These are phyloP conservation scores for Cuculus canorus DNA, from an alignment of 2,797 vertebrate species.

Conservation along the genomic window DNA sequence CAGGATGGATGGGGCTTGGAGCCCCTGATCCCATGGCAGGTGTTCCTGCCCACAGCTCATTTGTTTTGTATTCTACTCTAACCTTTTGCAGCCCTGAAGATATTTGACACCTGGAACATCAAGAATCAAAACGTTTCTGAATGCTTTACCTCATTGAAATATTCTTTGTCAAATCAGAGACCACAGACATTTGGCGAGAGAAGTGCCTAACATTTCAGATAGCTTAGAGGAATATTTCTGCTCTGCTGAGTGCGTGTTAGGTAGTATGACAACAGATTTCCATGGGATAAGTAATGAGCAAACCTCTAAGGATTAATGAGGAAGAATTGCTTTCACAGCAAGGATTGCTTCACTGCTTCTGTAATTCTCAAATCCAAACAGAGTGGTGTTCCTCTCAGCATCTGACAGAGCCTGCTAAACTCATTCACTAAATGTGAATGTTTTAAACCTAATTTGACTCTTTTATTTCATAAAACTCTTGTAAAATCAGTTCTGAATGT, in stretches of 20 bases:
- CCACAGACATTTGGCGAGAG: not conserved
- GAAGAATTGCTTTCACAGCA: not conserved
- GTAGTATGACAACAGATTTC: accelerated
- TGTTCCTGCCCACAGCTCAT: too few relatives aligned
- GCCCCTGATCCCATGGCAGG: too few relatives aligned
- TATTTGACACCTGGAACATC: not conserved
- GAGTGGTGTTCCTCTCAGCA: not conserved
- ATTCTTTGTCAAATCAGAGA: not conserved
- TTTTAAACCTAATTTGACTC: accelerated
- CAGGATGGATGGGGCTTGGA: too few relatives aligned
- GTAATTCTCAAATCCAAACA: not conserved
- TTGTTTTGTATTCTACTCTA: too few relatives aligned
- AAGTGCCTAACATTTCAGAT: accelerated
- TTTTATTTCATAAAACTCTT: not conserved
- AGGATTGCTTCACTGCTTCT: not conserved
- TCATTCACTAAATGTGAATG: accelerated
- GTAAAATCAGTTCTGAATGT: accelerated
- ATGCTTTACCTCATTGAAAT: not conserved
- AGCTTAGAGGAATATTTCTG: not conserved
- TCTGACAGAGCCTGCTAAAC: accelerated
- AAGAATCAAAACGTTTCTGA: not conserved
- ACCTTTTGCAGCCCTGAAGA: not conserved
- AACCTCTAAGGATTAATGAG: not conserved
- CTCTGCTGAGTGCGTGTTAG: not conserved
- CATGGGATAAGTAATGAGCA: not conserved